Percentiles rank a stretch among this genome's conserved stretches.
These are phyloP conservation scores for Hirundichthys speculiger DNA, from an alignment of 2,113 vertebrate species.

Conservation along the genomic window DNA sequence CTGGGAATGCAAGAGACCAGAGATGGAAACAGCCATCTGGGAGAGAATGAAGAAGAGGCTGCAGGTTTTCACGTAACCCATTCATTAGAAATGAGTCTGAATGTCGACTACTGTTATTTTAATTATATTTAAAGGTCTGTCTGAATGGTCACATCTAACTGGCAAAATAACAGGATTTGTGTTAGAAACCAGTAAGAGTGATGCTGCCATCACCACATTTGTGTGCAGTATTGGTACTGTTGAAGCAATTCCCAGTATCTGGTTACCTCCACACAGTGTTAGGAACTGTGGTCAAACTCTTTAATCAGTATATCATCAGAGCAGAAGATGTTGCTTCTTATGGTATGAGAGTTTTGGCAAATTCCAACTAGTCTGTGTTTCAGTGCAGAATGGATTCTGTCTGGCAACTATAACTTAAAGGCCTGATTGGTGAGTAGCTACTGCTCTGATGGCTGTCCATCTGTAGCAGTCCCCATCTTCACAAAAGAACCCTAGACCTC, in stretches of 20 bases:
- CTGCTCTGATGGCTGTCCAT: background rate
- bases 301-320: background rate
- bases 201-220: background rate
- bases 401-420: background rate
- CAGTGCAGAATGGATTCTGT: background rate
- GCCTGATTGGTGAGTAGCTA: background rate
- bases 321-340: background rate
- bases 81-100: too few species aligned
- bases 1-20: too few species aligned
- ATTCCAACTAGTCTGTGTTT: background rate
- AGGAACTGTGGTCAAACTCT: background rate
- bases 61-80: too few species aligned
- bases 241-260: background rate
- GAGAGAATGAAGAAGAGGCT: too few species aligned
- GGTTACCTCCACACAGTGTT: background rate
- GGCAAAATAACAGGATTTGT: too few species aligned
- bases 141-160: too few species aligned
- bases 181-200: background rate
- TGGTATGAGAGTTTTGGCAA: background rate
- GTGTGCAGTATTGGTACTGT: too few species aligned
- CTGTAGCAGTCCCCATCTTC: background rate
- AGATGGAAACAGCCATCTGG: too few species aligned
- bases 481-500: background rate
- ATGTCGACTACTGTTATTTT: too few species aligned
- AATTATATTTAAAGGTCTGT: too few species aligned